These are phyloP conservation scores for Phortica variegata DNA, from an alignment of 1,140 invertebrate species.

Conservation along the genomic window DNA sequence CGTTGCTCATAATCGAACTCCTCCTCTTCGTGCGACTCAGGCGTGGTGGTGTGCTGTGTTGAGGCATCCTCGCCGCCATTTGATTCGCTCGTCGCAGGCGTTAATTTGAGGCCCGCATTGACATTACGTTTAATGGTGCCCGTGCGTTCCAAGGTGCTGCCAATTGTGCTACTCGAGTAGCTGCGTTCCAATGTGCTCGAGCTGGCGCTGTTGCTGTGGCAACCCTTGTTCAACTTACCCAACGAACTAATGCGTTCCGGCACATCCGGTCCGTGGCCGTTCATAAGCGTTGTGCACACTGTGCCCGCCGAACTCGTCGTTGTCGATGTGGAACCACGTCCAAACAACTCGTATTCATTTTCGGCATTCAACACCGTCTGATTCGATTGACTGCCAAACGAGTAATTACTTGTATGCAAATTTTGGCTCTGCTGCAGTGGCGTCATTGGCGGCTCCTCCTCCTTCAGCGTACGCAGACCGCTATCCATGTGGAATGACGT, in stretches of 20 bases:
- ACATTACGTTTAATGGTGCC: conserved; percentile 62
- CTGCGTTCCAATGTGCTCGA: conserved; percentile 63
- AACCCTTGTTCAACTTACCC: conserved; percentile 57
- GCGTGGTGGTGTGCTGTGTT: conserved; percentile 47
- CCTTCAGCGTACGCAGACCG: conserved; percentile 81
- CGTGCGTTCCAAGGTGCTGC: conserved; percentile 60
- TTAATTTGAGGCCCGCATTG: conserved; percentile 23
- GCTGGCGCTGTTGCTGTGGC: conserved; percentile 52
- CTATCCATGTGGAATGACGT: conserved; percentile 96
- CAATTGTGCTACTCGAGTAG: conserved; percentile 61
- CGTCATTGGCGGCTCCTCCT: conserved; percentile 72
- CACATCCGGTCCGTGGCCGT: conserved; percentile 64
- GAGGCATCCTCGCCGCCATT: conserved; percentile 37
- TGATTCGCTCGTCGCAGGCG: too few relatives aligned
- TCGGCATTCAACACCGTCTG: conserved; percentile 68
- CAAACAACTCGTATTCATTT: conserved; percentile 87
- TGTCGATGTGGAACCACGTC: conserved; percentile 83
- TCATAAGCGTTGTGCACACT: conserved; percentile 76
- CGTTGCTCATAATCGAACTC: conserved; percentile 18
- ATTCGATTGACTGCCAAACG: conserved; percentile 58
- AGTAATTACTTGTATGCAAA: conserved; percentile 61
- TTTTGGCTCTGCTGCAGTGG: conserved; percentile 66
- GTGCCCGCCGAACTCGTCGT: conserved; percentile 88
- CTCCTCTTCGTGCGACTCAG: conserved; percentile 20
- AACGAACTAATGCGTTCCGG: conserved; percentile 75